Evolutionary conservation across 2,113 vertebrate species (phyloP).

Genomic region (Rattus rattus): DNA sequence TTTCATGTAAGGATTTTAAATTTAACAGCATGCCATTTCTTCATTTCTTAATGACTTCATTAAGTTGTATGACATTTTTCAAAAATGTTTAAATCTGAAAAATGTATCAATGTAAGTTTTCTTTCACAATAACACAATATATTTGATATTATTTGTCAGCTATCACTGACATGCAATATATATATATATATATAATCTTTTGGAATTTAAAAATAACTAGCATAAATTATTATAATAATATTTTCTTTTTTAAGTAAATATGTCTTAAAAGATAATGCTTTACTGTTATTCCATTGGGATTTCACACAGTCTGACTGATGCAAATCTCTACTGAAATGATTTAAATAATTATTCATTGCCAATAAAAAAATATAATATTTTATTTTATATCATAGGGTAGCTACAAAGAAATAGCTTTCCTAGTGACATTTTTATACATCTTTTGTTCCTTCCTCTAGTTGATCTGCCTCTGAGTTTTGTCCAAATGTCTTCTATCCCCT

Average conservation of each 20-base stretch:
- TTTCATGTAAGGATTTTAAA: not conserved
- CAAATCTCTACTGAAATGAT: not conserved
- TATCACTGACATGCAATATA: not conserved
- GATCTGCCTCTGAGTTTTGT: not conserved
- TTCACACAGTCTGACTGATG: not conserved
- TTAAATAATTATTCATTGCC: not conserved
- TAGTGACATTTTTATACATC: not conserved
- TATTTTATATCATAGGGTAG: not conserved
- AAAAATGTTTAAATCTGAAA: not conserved
- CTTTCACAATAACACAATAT: not conserved
- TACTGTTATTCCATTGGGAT: not conserved
- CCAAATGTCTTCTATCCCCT: accelerated
- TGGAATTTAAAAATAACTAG: not conserved
- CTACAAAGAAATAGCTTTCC: not conserved
- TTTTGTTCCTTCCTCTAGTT: not conserved
- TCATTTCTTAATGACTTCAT: not conserved
- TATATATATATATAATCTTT: not conserved
- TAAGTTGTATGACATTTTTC: not conserved
- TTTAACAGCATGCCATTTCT: not conserved
- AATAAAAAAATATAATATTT: not conserved
- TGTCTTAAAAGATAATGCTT: not conserved
- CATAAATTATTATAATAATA: not conserved
- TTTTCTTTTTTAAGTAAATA: not conserved
- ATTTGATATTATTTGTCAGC: not conserved
- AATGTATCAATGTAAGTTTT: not conserved